These are phyloP conservation scores for Oxygymnocypris stewartii DNA, from an alignment of 2,113 vertebrate genomes.

Conservation along the genomic window DNA sequence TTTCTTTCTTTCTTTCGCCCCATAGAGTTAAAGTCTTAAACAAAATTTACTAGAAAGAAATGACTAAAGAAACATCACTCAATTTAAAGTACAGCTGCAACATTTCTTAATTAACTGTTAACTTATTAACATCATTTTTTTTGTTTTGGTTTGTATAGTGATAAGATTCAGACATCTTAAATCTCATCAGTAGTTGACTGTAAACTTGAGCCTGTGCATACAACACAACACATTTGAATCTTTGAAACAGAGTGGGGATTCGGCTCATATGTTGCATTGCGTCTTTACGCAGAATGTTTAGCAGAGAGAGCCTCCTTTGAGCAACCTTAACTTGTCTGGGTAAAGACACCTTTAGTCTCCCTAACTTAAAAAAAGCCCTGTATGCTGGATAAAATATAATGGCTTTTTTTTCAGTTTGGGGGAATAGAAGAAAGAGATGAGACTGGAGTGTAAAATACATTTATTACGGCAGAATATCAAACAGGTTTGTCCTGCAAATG, in stretches of 20 bases:
- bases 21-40: too few relatives aligned
- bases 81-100: too few relatives aligned
- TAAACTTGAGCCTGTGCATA: neutral
- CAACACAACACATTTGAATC: neutral
- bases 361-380: neutral
- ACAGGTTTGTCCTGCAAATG: slow-evolving; percentile 33
- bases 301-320: neutral
- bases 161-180: neutral
- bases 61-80: too few relatives aligned
- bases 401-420: neutral
- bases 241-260: neutral
- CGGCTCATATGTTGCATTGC: neutral
- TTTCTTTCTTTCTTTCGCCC: too few relatives aligned
- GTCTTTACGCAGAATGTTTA: neutral
- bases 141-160: neutral
- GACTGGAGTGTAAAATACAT: slow-evolving; percentile 9
- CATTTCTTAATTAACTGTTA: neutral
- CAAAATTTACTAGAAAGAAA: too few relatives aligned
- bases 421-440: neutral
- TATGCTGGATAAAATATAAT: neutral
- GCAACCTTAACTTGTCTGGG: neutral
- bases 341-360: neutral
- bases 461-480: slow-evolving; percentile 32
- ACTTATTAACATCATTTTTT: neutral
- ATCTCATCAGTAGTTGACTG: neutral